phyloP scores from a whole-genome alignment of 2,797 vertebrate genomes.

The Ambastaia sidthimunki region DNA sequence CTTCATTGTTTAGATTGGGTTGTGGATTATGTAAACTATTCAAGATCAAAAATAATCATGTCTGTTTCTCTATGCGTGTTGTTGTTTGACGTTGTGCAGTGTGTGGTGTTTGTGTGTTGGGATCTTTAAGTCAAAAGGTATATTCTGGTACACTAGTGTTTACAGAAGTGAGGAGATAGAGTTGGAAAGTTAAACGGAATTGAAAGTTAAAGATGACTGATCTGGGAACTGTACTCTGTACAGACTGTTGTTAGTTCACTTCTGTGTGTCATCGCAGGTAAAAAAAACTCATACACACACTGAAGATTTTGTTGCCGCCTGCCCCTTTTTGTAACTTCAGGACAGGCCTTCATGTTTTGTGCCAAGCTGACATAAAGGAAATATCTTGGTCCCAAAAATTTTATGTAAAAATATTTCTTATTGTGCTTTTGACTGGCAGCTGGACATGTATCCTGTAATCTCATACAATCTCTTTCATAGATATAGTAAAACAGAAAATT shows the following conservation, averaged over 20 bases:
- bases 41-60: neutral
- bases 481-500: neutral
- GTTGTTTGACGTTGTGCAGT: neutral
- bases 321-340: neutral
- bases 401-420: neutral
- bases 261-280: neutral
- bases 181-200: neutral
- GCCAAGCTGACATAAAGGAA: neutral
- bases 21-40: neutral
- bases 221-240: slow-evolving; percentile 1
- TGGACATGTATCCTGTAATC: neutral
- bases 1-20: neutral
- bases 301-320: neutral
- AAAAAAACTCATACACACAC: neutral
- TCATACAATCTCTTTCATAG: neutral
- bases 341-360: neutral
- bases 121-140: no score
- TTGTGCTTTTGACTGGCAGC: neutral
- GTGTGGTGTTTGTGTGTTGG: no score
- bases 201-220: neutral
- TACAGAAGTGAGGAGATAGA: neutral
- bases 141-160: no score
- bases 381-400: no score
- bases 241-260: neutral
- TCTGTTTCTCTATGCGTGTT: neutral